Conservation (phyloP, 2,888 invertebrate species). For the Physocephala rufipes region DNA sequence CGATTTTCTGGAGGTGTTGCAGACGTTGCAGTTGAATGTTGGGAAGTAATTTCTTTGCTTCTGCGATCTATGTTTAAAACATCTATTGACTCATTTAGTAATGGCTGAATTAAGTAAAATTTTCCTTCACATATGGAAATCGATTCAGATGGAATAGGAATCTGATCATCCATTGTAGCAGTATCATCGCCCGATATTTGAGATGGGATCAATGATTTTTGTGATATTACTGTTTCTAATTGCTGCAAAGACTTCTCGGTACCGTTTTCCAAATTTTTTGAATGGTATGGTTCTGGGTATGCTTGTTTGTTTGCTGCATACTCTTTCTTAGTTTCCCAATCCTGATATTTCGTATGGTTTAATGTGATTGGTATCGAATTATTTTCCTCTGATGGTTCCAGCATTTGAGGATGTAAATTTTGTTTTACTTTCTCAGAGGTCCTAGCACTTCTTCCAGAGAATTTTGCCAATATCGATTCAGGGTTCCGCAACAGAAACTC, state of each 20-base stretch:
- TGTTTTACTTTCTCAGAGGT: constrained; percentile 44
- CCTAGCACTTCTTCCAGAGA: constrained; percentile 57
- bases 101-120: constrained; percentile 43
- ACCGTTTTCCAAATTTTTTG: not conserved
- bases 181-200: not conserved
- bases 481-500: constrained; percentile 56
- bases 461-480: constrained; percentile 60
- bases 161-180: not conserved
- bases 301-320: no score
- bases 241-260: not conserved
- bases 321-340: no score
- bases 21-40: not conserved
- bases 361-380: constrained; percentile 21
- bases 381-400: constrained; percentile 46
- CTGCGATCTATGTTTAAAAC: not conserved
- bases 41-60: not conserved
- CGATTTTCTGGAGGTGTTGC: constrained; percentile 25
- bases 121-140: constrained; percentile 36
- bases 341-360: not conserved
- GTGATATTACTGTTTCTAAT: not conserved
- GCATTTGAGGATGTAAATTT: constrained; percentile 50
- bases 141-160: constrained; percentile 29
- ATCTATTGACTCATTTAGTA: not conserved
- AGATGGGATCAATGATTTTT: not conserved
- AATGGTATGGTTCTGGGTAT: no score